Base-by-base conservation (phyloP, 2,113 vertebrate genomes). In the Brachypodius melanocephalos region DNA sequence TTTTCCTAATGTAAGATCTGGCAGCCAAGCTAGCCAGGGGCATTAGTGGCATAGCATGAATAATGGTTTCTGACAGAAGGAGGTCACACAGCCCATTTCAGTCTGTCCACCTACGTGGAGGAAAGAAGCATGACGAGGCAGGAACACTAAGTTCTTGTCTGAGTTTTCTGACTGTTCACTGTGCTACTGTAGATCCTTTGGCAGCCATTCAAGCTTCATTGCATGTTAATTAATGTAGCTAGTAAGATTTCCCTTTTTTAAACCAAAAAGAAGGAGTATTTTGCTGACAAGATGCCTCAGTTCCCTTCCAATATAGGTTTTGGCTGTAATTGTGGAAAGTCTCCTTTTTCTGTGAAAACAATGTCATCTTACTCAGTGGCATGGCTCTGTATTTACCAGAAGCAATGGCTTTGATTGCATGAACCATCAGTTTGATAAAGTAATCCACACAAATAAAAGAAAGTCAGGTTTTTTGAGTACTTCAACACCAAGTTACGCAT, bases 121-220 rank as follows among this genome's bases (percentile, higher is more conserved):
- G 90, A 95, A 96, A 96, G 94, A 73, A 90, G 90, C 93, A 90
- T 93, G 94, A 94, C 25, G 9, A 93, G 75, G 91, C 93, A 96
- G 72, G 95, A 97, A 96, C 94, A 96, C 93, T 97, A 95, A 93
- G 95, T 95, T 95, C 94, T 96, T 97, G 94, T 97, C 71, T 91
- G 93, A 95, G 92, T 95, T 95, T 94, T 97, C 85, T 90, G 74
- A 91, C 89, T 4, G 7, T 83, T 96, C 79, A 89, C 89, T 95
- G 81, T 93, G 85, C 92, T 95, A 46, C 93, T 91, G 88, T 76
- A 90, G 91, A 69, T 88, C 46, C 79, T 83, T 89, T 96, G 94
- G 91, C 89, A 90, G 59, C 43, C 55, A 63, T 85, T 94, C 32
- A 48, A 91, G 55, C 19, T 80, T 73, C 72, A 81, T 76, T 93